Evolutionary conservation across 2,113 vertebrate genomes (phyloP), one percentile per base, ranked within the genome.

Genomic region (Antigone vipio): DNA sequence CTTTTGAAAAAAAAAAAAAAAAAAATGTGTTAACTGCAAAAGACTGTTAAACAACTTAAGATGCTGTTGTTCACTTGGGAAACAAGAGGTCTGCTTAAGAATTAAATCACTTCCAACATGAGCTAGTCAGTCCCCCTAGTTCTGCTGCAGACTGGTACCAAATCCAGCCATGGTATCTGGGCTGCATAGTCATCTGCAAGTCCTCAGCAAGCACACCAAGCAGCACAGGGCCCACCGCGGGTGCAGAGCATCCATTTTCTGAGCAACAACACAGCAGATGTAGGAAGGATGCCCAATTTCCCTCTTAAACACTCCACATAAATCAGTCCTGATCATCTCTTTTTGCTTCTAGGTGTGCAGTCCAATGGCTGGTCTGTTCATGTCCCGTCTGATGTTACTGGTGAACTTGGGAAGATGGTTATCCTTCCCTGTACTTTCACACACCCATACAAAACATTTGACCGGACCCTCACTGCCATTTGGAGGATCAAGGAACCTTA

Each of bases 391-490:
- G 99, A 99, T 67, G 98, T 99, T 2, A 98, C 98, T 1, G 99
- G 98, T 3, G 98, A 98, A 4, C 98, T 98, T 5, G 99, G 99
- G 35, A 99, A 99, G 95, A 98, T 97, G 1, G 98, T 98, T 6
- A 97, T 99, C 77, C 98, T 99, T 92, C 98, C 99, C 69, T 99
- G 99, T 95, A 98, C 98, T 50, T 99, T 99, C 97, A 99, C 98
- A 45, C 99, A 99, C 95, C 99, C 99, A 2, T 98, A 99, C 95
- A 98, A 98, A 92, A 98, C 97, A 13, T 98, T 98, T 72, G 98
- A 99, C 89, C 96, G 98, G 72, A 98, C 98, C 24, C 98, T 99
- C 93, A 98, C 98, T 0, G 99, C 98, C 92, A 97, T 98, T 71
- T 99, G 99, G 99, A 98, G 98, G 53, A 95, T 98, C 88, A 98